These are phyloP conservation scores for Eilema griseolum DNA, from an alignment of 2,888 invertebrate genomes.

Conservation along the genomic window DNA sequence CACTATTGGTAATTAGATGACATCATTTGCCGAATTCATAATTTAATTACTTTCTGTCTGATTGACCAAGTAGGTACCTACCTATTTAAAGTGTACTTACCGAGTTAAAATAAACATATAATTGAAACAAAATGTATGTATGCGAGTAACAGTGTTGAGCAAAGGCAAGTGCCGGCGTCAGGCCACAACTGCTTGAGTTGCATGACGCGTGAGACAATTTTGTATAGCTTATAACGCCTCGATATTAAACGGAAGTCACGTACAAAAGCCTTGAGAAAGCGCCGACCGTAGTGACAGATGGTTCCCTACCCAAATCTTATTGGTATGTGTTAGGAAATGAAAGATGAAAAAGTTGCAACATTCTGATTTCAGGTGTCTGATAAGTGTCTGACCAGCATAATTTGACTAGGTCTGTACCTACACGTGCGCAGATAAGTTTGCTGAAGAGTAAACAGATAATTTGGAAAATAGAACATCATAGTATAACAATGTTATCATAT, in stretches of 20 bases:
- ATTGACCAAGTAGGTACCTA: slow-evolving; percentile 34
- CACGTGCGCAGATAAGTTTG: slow-evolving; percentile 54
- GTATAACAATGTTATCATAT: slow-evolving; percentile 51
- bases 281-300: slow-evolving; percentile 60
- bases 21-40: slow-evolving; percentile 33
- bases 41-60: slow-evolving; percentile 51
- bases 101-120: slow-evolving; percentile 57
- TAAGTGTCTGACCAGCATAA: slow-evolving; percentile 24
- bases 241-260: slow-evolving; percentile 74
- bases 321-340: slow-evolving; percentile 50
- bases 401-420: slow-evolving; percentile 26
- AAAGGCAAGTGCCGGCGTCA: slow-evolving; percentile 53
- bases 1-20: slow-evolving; percentile 29
- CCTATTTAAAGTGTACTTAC: slow-evolving; percentile 33
- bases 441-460: slow-evolving; percentile 63
- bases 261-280: slow-evolving; percentile 62
- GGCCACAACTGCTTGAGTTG: slow-evolving; percentile 38
- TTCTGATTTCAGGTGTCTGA: slow-evolving; percentile 25
- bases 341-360: slow-evolving; percentile 36
- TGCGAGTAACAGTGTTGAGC: slow-evolving; percentile 49
- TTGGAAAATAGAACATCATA: slow-evolving; percentile 62
- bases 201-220: slow-evolving; percentile 66
- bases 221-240: slow-evolving; percentile 58
- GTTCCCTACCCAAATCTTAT: slow-evolving; percentile 59
- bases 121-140: slow-evolving; percentile 54